phyloP scores from a whole-genome alignment of 2,888 invertebrate genomes.

The Phasia obesa region DNA sequence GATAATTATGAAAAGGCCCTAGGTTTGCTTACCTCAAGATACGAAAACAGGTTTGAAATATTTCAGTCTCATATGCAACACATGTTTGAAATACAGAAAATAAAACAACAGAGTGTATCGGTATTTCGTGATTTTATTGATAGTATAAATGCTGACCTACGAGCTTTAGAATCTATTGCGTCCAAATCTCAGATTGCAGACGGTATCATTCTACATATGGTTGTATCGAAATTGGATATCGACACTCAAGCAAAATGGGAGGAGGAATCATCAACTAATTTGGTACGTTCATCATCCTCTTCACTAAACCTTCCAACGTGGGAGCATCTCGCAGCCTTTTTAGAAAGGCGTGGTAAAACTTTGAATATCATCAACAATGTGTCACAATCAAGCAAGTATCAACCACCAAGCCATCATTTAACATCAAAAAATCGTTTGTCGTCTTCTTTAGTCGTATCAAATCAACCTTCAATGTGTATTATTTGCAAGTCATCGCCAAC shows the following conservation, averaged over 20 bases:
- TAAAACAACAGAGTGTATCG: constrained; percentile 33
- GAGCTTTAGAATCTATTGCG: constrained; percentile 59
- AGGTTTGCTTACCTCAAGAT: neutral
- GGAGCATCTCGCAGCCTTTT: constrained; percentile 45
- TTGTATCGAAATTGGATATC: constrained; percentile 51
- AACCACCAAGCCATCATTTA: neutral
- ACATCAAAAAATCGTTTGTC: constrained; percentile 6
- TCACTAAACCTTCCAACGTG: constrained; percentile 33
- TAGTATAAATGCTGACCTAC: constrained; percentile 47
- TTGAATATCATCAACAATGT: constrained; percentile 4
- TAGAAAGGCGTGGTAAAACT: constrained; percentile 52
- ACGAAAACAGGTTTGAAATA: constrained; percentile 22
- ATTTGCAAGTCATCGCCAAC: constrained; percentile 19
- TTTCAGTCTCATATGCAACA: constrained; percentile 49
- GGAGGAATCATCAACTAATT: constrained; percentile 46
- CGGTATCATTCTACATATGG: constrained; percentile 43
- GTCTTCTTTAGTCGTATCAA: constrained; percentile 11
- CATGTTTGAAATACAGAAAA: constrained; percentile 55
- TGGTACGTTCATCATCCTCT: constrained; percentile 4
- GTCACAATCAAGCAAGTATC: neutral
- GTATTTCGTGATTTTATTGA: constrained; percentile 54
- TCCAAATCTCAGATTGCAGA: constrained; percentile 41
- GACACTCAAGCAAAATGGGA: constrained; percentile 61
- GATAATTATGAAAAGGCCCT: constrained; percentile 33
- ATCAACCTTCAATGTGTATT: constrained; percentile 3